phyloP scores from a whole-genome alignment of 1,140 invertebrate species.

The Papilio glaucus region DNA sequence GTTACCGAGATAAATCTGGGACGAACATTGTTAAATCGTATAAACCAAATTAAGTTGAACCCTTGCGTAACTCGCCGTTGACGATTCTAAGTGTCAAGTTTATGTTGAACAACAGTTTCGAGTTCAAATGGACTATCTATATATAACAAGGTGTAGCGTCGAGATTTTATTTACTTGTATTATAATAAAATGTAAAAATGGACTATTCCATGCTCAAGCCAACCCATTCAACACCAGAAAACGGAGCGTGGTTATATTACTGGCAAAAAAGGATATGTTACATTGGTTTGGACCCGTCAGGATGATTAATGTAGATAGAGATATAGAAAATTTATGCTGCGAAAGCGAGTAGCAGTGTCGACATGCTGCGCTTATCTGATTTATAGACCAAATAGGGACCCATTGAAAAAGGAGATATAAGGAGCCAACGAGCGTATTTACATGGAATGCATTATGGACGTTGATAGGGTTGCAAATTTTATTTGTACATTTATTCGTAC shows the following conservation, averaged over 20 bases:
- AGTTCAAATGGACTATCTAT: no score
- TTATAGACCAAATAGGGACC: constrained; percentile 18
- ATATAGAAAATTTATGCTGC: constrained; percentile 24
- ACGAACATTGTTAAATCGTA: no score
- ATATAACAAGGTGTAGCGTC: no score
- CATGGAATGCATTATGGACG: background rate
- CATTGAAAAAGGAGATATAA: background rate
- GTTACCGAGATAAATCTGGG: no score
- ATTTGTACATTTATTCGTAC: no score
- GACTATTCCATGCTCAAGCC: no score
- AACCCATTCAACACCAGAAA: background rate
- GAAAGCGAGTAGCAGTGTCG: constrained; percentile 24
- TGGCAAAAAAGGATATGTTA: constrained; percentile 4
- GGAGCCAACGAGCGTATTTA: background rate
- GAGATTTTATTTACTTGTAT: no score
- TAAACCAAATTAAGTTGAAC: no score
- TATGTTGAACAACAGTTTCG: no score
- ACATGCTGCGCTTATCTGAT: constrained; percentile 24
- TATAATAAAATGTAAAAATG: no score
- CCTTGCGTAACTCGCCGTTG: no score
- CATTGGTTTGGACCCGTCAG: constrained; percentile 20
- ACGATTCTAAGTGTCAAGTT: no score
- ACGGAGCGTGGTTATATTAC: background rate
- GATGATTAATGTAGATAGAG: constrained; percentile 17
- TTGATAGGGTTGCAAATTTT: background rate